Evolutionary conservation across 2,888 invertebrate species (phyloP).

Genomic region (Cheiracanthium punctorium): DNA sequence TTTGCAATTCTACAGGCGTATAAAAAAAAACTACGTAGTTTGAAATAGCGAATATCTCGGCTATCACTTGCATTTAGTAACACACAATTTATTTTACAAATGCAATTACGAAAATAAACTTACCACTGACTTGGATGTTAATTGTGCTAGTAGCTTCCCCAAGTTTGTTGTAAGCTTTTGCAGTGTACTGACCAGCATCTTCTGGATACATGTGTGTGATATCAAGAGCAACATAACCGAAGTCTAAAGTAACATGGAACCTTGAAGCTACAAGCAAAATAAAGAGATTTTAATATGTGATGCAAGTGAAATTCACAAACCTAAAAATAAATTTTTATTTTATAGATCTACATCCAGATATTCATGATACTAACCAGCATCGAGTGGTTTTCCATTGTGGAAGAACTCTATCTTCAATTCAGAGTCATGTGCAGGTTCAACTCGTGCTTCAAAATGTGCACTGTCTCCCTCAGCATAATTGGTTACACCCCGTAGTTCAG

Average conservation of each 20-base stretch:
- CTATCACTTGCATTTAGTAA: too few relatives aligned
- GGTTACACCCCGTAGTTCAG: conserved; percentile 86
- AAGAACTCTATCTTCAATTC: conserved; percentile 80
- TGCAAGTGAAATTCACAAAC: too few relatives aligned
- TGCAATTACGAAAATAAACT: conserved; percentile 20
- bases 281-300: too few relatives aligned
- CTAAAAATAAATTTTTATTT: too few relatives aligned
- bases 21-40: too few relatives aligned
- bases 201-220: conserved; percentile 96
- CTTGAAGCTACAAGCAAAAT: conserved; percentile 82
- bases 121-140: conserved; percentile 84
- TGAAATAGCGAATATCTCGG: too few relatives aligned
- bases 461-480: conserved; percentile 90
- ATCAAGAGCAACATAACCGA: conserved; percentile 97
- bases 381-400: conserved; percentile 75
- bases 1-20: too few relatives aligned
- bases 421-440: conserved; percentile 95
- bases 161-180: conserved; percentile 91
- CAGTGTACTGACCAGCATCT: conserved; percentile 97
- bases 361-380: conserved; percentile 74
- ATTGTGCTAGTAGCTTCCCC: conserved; percentile 90
- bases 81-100: too few relatives aligned
- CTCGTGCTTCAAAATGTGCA: conserved; percentile 96
- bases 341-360: too few relatives aligned
- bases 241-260: conserved; percentile 97